Conservation (phyloP, 2,888 invertebrate genomes). For the Drosophila longiperda region DNA sequence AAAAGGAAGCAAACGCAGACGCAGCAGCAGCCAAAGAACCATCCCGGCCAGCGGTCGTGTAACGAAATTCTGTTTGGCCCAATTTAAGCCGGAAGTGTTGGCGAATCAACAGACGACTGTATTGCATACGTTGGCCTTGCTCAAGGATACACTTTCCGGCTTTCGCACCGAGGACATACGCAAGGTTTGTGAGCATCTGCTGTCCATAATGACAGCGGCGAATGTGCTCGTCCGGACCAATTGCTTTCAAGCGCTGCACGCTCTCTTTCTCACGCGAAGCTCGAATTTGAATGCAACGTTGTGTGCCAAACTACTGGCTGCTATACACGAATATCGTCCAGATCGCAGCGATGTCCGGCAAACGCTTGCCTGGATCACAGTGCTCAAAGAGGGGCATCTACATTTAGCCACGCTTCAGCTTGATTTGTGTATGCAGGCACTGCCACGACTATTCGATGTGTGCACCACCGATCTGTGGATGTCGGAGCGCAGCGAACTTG, state of each 20-base stretch:
- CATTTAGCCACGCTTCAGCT: constrained; percentile 89
- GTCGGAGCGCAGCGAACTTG: constrained; percentile 90
- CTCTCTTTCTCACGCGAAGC: constrained; percentile 89
- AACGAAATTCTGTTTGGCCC: constrained; percentile 90
- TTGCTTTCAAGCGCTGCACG: constrained; percentile 92
- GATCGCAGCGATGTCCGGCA: constrained; percentile 91
- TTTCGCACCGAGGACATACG: constrained; percentile 92
- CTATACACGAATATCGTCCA: constrained; percentile 94
- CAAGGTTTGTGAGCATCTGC: constrained; percentile 91
- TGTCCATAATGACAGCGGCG: constrained; percentile 94
- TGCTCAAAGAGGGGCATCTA: constrained; percentile 92
- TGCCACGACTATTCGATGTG: constrained; percentile 89
- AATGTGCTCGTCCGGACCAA: constrained; percentile 93
- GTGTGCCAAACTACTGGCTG: constrained; percentile 91
- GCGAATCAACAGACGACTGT: constrained; percentile 89
- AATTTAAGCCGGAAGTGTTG: constrained; percentile 89
- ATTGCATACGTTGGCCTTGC: constrained; percentile 90
- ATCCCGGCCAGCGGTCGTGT: constrained; percentile 86
- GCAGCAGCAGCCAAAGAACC: constrained; percentile 80
- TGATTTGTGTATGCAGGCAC: constrained; percentile 88
- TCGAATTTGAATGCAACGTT: constrained; percentile 87
- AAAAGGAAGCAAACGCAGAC: constrained; percentile 1
- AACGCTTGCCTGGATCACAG: constrained; percentile 93
- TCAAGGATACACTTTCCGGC: constrained; percentile 90
- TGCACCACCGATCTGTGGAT: constrained; percentile 90